Conservation (phyloP, 2,113 vertebrate genomes). For the Elephantulus edwardii region DNA sequence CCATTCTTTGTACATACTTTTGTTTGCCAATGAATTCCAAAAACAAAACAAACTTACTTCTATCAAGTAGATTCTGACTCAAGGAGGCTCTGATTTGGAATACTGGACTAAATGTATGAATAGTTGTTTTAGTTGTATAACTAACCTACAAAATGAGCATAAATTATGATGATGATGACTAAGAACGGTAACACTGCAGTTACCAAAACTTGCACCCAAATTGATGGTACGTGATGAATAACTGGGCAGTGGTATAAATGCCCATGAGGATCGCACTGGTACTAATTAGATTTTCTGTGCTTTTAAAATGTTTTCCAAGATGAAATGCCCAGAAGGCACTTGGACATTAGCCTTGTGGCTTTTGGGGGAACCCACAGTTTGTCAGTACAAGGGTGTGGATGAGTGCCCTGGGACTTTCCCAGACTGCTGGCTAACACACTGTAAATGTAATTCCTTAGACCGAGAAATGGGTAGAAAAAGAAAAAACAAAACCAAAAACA, state of each 20-base stretch:
- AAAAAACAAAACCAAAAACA: background rate
- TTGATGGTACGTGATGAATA: background rate
- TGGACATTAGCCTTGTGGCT: background rate
- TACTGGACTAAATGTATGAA: background rate
- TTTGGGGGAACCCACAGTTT: background rate
- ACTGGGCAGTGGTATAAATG: background rate
- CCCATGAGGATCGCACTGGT: background rate
- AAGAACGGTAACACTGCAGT: slow-evolving; percentile 1
- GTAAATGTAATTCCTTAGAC: background rate
- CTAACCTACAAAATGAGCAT: slow-evolving; percentile 2
- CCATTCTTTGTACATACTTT: slow-evolving; percentile 13
- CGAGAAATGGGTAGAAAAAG: slow-evolving; percentile 20
- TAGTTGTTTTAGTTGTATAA: slow-evolving; percentile 29
- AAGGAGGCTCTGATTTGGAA: slow-evolving; percentile 3
- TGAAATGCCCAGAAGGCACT: background rate
- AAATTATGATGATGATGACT: slow-evolving; percentile 39
- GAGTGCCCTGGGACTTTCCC: background rate
- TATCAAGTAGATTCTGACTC: background rate
- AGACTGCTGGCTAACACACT: background rate
- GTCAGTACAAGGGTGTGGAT: background rate
- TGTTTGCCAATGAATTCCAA: background rate
- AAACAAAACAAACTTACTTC: background rate
- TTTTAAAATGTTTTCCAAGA: background rate
- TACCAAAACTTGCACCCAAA: background rate
- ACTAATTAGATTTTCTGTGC: background rate